Evolutionary conservation across 2,113 vertebrate species (phyloP).

Genomic region (Carlito syrichta): DNA sequence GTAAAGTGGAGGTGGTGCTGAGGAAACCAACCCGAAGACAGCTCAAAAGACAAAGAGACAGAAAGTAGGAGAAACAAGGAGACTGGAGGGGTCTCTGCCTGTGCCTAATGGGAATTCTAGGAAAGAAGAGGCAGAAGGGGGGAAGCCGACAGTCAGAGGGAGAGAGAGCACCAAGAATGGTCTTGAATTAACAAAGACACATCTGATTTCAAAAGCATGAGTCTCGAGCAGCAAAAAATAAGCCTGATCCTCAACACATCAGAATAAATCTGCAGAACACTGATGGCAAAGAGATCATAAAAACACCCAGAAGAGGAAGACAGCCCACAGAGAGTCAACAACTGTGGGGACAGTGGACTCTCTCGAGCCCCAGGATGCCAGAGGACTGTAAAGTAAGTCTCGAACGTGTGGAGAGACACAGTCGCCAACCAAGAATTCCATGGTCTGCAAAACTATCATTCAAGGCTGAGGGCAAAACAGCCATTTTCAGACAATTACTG

Average conservation of each 20-base stretch:
- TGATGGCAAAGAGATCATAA: background rate
- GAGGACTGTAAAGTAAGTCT: accelerated
- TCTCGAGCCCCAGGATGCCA: accelerated
- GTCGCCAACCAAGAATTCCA: background rate
- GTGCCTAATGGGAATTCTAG: accelerated
- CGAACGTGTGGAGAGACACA: background rate
- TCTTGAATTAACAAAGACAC: background rate
- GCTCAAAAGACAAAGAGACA: background rate
- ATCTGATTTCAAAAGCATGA: background rate
- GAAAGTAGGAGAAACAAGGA: accelerated
- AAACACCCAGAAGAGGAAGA: too few species aligned
- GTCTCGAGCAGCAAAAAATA: background rate
- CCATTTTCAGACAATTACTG: background rate
- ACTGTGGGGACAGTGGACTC: accelerated
- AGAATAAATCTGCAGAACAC: background rate
- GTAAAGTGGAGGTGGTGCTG: accelerated
- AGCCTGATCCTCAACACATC: accelerated
- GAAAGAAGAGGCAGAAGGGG: accelerated
- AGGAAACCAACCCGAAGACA: accelerated
- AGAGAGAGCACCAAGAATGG: accelerated
- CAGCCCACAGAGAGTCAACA: too few species aligned
- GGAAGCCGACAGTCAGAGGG: background rate
- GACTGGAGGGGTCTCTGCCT: accelerated
- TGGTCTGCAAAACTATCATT: accelerated
- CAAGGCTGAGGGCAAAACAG: accelerated